phyloP scores from a whole-genome alignment of 2,113 vertebrate genomes.

The Barnardius zonarius region DNA sequence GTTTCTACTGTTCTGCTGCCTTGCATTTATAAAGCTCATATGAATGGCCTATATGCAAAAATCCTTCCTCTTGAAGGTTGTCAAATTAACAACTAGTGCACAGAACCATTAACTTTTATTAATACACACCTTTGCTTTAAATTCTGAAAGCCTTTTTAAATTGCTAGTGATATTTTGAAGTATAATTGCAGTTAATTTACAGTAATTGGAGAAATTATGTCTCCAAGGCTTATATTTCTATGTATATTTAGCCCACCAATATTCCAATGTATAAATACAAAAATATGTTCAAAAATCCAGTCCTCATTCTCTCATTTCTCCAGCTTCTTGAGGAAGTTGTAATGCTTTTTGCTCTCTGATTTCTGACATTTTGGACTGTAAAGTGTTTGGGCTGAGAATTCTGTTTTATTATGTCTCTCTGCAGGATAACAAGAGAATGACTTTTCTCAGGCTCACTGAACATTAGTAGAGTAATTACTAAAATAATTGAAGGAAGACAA shows the following conservation, averaged over 20 bases:
- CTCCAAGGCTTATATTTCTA: background rate
- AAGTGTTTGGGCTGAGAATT: background rate
- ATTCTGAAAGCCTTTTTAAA: background rate
- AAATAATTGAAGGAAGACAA: background rate
- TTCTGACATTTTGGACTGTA: background rate
- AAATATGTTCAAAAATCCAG: background rate
- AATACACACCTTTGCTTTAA: background rate
- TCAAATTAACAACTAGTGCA: background rate
- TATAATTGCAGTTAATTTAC: background rate
- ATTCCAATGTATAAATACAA: background rate
- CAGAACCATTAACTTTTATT: background rate
- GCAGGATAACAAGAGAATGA: background rate
- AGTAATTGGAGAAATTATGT: background rate
- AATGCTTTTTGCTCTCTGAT: background rate
- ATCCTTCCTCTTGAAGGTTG: constrained; percentile 18
- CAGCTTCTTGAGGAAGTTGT: background rate
- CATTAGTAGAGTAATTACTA: background rate
- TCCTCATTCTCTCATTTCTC: background rate
- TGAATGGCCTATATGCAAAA: background rate
- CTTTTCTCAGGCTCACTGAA: background rate
- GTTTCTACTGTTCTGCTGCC: background rate
- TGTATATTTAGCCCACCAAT: background rate
- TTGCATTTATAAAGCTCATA: background rate
- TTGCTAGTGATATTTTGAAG: background rate
- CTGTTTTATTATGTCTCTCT: background rate